phyloP scores from a whole-genome alignment of 2,888 invertebrate genomes.

The Drosophila algonquin region DNA sequence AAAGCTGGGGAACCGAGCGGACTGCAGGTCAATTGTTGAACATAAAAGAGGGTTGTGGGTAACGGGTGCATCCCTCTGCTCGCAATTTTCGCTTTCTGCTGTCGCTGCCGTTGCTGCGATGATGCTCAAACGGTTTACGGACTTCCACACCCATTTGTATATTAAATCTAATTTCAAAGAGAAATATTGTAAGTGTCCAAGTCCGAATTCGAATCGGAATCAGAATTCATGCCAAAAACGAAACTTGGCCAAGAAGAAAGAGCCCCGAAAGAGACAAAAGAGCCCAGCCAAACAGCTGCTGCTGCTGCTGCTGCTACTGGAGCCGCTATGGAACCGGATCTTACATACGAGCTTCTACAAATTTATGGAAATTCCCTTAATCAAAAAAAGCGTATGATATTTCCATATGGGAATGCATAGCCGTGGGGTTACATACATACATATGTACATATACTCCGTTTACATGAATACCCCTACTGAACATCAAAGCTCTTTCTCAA shows the following conservation, averaged over 20 bases:
- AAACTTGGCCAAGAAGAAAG: slow-evolving; percentile 34
- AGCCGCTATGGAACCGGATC: slow-evolving; percentile 10
- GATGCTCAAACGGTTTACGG: slow-evolving; percentile 24
- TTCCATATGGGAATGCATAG: neutral
- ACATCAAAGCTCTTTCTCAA: neutral
- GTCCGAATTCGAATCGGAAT: slow-evolving; percentile 5
- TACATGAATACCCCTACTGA: neutral
- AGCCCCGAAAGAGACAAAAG: slow-evolving; percentile 18
- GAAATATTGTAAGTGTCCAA: slow-evolving; percentile 29
- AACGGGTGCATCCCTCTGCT: neutral
- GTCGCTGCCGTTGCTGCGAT: neutral
- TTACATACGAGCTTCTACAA: slow-evolving; percentile 2
- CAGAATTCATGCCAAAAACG: slow-evolving; percentile 20
- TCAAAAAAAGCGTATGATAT: neutral
- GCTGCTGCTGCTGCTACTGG: slow-evolving; percentile 9
- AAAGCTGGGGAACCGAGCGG: neutral
- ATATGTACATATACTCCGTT: neutral
- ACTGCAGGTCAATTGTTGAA: neutral
- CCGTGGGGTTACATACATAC: neutral
- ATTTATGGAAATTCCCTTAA: slow-evolving; percentile 3
- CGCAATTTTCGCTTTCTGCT: neutral
- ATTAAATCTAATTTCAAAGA: slow-evolving; percentile 26
- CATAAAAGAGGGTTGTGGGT: neutral
- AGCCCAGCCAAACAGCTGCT: neutral
- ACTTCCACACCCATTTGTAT: slow-evolving; percentile 36